phyloP scores from a whole-genome alignment of 2,797 vertebrate species.

The Pelobates cultripes region DNA sequence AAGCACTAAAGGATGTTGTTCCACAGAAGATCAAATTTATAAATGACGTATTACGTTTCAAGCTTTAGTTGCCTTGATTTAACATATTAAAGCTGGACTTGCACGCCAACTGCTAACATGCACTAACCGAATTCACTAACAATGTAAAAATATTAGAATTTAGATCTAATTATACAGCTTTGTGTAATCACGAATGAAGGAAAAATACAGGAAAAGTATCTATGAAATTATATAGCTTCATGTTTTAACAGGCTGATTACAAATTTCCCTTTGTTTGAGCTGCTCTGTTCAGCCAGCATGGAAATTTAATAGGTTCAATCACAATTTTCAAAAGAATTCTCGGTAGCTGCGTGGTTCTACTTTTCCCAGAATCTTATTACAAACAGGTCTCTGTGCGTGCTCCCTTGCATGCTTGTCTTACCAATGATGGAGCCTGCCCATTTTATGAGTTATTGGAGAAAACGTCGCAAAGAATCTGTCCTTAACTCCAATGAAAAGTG shows the following conservation, averaged over 20 bases:
- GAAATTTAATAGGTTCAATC: conserved; percentile 1
- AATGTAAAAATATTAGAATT: not conserved
- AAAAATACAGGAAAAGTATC: not conserved
- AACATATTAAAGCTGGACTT: too few species aligned
- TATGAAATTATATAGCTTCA: not conserved
- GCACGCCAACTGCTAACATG: too few species aligned
- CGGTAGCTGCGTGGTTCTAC: not conserved
- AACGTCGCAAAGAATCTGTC: too few species aligned
- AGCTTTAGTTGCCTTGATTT: too few species aligned
- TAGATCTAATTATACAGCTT: not conserved
- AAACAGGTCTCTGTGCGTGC: not conserved
- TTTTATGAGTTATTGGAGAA: not conserved
- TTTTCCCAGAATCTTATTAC: not conserved
- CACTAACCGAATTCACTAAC: too few species aligned
- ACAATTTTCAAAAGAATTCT: not conserved
- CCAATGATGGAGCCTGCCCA: too few species aligned
- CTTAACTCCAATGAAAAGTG: too few species aligned
- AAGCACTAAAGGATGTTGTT: too few species aligned
- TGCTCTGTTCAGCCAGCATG: not conserved
- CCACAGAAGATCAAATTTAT: too few species aligned
- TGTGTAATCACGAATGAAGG: not conserved
- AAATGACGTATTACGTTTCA: too few species aligned
- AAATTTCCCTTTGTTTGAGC: not conserved
- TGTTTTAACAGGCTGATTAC: not conserved
- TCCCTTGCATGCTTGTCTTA: not conserved